phyloP scores from a whole-genome alignment of 2,113 vertebrate species.

The Cervus canadensis region DNA sequence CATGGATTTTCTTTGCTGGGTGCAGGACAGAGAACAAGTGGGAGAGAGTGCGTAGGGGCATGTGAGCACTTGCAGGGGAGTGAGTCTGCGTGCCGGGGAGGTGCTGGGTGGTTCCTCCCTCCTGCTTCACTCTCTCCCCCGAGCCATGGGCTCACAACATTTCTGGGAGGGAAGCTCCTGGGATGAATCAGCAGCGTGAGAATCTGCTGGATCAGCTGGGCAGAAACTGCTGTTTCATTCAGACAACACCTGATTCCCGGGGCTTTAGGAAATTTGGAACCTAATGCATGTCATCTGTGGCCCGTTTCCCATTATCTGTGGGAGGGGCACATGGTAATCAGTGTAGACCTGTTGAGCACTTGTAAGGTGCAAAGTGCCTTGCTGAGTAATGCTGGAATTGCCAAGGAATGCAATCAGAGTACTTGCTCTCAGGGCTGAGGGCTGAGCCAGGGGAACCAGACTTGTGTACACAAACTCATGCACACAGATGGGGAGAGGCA shows the following conservation, averaged over 20 bases:
- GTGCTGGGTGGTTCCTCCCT: background rate
- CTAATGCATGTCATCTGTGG: background rate
- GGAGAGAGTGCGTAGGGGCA: rapidly evolving
- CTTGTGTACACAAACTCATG: background rate
- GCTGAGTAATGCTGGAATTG: background rate
- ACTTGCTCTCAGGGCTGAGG: background rate
- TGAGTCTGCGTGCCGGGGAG: background rate
- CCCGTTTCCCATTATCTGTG: background rate
- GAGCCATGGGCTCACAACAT: background rate
- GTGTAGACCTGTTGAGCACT: background rate
- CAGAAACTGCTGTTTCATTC: constrained; percentile 20
- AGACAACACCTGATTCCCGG: background rate
- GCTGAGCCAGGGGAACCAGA: background rate
- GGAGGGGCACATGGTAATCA: background rate
- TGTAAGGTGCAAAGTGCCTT: background rate
- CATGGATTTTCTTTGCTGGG: background rate
- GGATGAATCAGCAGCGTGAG: background rate
- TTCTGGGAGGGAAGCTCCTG: background rate
- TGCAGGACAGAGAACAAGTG: background rate
- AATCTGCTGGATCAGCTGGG: background rate
- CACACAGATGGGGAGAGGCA: background rate
- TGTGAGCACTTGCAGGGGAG: background rate
- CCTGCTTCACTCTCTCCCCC: rapidly evolving
- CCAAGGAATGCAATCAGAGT: background rate
- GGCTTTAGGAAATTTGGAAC: background rate